Base-by-base conservation (phyloP, 2,113 vertebrate genomes). In the Acanthisitta chloris region DNA sequence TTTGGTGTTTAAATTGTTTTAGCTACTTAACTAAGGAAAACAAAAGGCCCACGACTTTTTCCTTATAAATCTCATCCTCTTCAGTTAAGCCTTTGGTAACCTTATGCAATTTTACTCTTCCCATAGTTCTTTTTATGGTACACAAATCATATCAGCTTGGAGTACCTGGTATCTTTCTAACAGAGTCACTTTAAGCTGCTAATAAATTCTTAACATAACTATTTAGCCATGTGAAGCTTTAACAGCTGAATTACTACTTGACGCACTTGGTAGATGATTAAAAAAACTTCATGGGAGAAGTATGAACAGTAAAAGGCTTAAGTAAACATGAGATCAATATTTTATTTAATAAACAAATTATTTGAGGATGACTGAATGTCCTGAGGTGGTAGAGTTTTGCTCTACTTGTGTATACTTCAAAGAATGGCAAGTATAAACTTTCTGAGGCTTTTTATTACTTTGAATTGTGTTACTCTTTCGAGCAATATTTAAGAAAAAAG, bases 161-260 rank as follows among this genome's bases (percentile, higher is more conserved):
- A 92, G 62, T 66, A 83, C 67, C 16, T 34, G 19, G 8, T 90
- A 51, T 90, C 67, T 86, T 91, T 66, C 81, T 67, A 86, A 58
- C 24, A 90, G 38, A 77, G 81, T 59, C 26, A 38, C 28, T 88
- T 62, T 74, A 83, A 93, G 79, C 64, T 80, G 59, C 71, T 93
- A 94, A 94, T 86, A 96, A 94, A 92, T 93, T 83, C 79, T 93
- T 96, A 83, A 82, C 58, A 54, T 80, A 90, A 88, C 57, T 90
- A 88, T 94, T 94, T 40, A 66, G 33, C 66, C 40, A 62, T 40
- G 38, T 77, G 31, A 88, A 87, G 26, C 2, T 87, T 91, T 83
- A 95, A 73, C 58, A 82, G 70, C 29, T 76, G 31, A 89, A 90
- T 74, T 88, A 86, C 54, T 82, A 45, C 33, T 77, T 90, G 55